phyloP scores from a whole-genome alignment of 1,140 invertebrate species.

The Lasaia peninsularis region DNA sequence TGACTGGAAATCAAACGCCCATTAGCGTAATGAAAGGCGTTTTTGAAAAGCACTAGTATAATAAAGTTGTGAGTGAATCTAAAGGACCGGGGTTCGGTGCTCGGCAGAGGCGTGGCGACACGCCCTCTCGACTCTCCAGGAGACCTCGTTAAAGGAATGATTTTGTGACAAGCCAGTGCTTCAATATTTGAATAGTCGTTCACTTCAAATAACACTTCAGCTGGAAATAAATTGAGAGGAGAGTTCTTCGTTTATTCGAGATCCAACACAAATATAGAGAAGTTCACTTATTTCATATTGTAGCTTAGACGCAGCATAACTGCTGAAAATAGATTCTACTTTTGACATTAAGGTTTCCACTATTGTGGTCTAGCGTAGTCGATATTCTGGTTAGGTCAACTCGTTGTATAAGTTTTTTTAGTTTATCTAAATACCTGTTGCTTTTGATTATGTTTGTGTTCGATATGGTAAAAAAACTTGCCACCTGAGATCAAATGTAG shows the following conservation, averaged over 20 bases:
- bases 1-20: conserved; percentile 19
- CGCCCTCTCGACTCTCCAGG: conserved; percentile 44
- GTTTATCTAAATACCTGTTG: too few species aligned
- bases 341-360: too few species aligned
- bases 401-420: too few species aligned
- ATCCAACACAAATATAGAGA: too few species aligned
- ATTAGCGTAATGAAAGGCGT: conserved; percentile 29
- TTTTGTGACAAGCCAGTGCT: conserved; percentile 35
- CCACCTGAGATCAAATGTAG: too few species aligned
- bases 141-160: conserved; percentile 44
- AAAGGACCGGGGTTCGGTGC: conserved; percentile 43
- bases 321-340: too few species aligned
- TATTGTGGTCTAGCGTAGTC: too few species aligned
- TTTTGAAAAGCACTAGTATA: conserved; percentile 29
- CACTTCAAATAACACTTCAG: conserved; percentile 17
- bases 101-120: conserved; percentile 43
- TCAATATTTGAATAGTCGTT: conserved; percentile 20
- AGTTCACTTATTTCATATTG: too few species aligned
- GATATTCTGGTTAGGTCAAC: too few species aligned
- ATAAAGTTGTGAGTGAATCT: conserved; percentile 33
- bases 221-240: background rate
- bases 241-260: background rate
- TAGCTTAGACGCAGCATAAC: too few species aligned
- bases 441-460: too few species aligned
- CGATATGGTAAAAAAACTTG: too few species aligned